Percentiles rank a stretch among this genome's conserved stretches.
These are phyloP conservation scores for Dendropsophus ebraccatus DNA, from an alignment of 2,113 vertebrate genomes.

Conservation along the genomic window DNA sequence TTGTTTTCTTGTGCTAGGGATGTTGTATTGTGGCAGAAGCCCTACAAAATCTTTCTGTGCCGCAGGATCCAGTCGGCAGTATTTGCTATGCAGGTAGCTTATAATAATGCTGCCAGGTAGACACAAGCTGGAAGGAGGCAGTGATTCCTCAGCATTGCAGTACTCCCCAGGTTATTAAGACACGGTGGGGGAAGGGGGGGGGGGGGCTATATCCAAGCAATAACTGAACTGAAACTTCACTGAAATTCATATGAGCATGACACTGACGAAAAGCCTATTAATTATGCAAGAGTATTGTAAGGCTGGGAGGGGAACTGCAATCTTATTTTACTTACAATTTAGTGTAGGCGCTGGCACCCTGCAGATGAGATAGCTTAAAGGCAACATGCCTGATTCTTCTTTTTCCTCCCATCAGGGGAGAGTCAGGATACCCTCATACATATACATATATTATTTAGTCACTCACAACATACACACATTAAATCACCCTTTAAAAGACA, in stretches of 20 bases:
- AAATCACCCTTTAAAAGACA: too few relatives aligned
- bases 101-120: not conserved
- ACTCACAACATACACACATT: too few relatives aligned
- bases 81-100: not conserved
- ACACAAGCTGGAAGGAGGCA: not conserved
- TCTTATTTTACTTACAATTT: not conserved
- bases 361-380: not conserved
- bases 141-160: not conserved
- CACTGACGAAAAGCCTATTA: not conserved
- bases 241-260: not conserved
- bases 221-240: not conserved
- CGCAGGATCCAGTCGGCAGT: not conserved
- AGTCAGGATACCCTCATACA: too few relatives aligned
- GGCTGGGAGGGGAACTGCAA: not conserved
- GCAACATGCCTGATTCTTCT: too few relatives aligned
- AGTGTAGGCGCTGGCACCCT: not conserved
- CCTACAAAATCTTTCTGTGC: not conserved
- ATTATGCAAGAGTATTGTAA: not conserved
- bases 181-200: not conserved
- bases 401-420: too few relatives aligned
- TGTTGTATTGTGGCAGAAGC: not conserved
- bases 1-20: too few relatives aligned
- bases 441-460: too few relatives aligned
- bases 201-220: not conserved
- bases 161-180: not conserved